Percentiles rank a stretch among this genome's conserved stretches.
phyloP scores from a whole-genome alignment of 1,140 invertebrate genomes.

The Pogonomyrmex californicus region DNA sequence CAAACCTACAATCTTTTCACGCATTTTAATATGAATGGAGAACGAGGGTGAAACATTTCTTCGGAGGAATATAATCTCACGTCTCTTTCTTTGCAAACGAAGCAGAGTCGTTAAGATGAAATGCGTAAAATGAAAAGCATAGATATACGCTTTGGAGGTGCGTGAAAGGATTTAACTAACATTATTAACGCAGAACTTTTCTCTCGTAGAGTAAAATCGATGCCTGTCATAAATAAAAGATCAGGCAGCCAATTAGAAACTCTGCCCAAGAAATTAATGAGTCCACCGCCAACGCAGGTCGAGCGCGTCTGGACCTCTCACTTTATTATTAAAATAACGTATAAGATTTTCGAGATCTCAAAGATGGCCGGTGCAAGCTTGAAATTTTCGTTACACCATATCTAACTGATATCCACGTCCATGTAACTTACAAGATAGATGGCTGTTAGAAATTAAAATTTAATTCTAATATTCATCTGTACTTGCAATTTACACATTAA shows the following conservation, averaged over 20 bases:
- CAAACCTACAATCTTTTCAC: background rate
- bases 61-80: background rate
- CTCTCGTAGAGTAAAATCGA: conserved; percentile 60
- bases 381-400: conserved; percentile 39
- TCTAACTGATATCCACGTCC: conserved; percentile 5
- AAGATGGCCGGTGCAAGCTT: background rate
- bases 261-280: conserved; percentile 79
- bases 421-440: conserved; percentile 5
- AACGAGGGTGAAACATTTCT: background rate
- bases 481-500: conserved; percentile 23
- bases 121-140: conserved; percentile 40
- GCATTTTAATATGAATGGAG: background rate
- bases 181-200: conserved; percentile 66
- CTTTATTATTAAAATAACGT: conserved; percentile 71
- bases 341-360: conserved; percentile 66
- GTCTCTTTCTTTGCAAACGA: background rate
- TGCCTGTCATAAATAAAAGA: conserved; percentile 80
- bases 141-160: conserved; percentile 25
- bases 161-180: conserved; percentile 69
- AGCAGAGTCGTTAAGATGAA: conserved; percentile 29
- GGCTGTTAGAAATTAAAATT: background rate
- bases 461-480: conserved; percentile 12
- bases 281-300: conserved; percentile 59
- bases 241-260: conserved; percentile 80
- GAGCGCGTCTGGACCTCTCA: conserved; percentile 58